phyloP scores from a whole-genome alignment of 2,113 vertebrate genomes.

The rabbit (Oryctolagus cuniculus) region DNA sequence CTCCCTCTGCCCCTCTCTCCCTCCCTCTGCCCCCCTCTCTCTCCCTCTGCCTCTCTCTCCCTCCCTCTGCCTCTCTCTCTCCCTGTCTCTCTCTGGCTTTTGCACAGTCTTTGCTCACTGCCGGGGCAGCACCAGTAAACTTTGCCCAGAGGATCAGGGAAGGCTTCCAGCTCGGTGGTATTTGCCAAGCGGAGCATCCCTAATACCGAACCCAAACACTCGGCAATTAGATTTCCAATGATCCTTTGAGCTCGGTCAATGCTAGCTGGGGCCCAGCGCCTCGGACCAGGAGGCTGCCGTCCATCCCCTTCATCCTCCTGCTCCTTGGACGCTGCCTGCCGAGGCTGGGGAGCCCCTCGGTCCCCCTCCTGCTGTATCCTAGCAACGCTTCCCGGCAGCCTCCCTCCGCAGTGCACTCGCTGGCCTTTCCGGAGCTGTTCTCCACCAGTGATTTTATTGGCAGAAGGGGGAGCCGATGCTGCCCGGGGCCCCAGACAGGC shows the following conservation, averaged over 20 bases:
- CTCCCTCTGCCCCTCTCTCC: rapidly evolving
- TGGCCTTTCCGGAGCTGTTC: not conserved
- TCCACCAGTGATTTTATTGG: not conserved
- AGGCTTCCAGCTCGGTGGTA: slow-evolving; percentile 72
- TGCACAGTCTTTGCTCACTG: not conserved
- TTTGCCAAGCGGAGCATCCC: slow-evolving; percentile 68
- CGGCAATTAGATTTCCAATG: slow-evolving; percentile 67
- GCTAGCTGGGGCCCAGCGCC: not conserved
- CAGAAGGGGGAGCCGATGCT: rapidly evolving
- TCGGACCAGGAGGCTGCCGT: rapidly evolving
- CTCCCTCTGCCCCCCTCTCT: no score
- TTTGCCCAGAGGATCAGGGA: slow-evolving; percentile 77
- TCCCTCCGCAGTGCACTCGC: not conserved
- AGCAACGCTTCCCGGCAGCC: not conserved
- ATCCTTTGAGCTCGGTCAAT: slow-evolving; percentile 32
- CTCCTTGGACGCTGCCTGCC: not conserved
- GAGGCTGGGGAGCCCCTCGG: not conserved
- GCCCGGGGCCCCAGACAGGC: not conserved
- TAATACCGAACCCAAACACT: slow-evolving; percentile 70
- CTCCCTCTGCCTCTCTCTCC: no score
- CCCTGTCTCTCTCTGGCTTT: not conserved
- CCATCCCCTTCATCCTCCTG: not conserved
- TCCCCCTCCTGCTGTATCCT: slow-evolving; percentile 5
- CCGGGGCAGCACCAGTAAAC: slow-evolving; percentile 51
- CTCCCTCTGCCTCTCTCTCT: rapidly evolving